Evolutionary conservation across 2,797 vertebrate genomes (phyloP), one percentile per base, ranked within the genome.

Genomic region (Sebastes nivosus): DNA sequence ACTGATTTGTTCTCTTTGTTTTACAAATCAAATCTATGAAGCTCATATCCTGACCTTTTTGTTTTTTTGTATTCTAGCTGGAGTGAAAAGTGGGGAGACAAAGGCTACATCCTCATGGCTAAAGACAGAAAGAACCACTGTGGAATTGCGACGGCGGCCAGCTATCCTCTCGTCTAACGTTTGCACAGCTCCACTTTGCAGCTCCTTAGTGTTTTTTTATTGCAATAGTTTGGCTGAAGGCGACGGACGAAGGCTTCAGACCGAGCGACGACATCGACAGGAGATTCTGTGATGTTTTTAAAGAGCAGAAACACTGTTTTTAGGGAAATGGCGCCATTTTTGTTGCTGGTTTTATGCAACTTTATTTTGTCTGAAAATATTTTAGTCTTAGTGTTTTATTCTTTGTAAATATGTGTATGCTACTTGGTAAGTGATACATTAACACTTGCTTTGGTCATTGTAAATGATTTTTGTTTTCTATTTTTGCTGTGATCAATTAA

Each of bases 101-200:
- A 95, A 70, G 98, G 98, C 77, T 99, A 97, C 67, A 94, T 99
- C 91, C 93, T 94, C 78, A 98, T 99, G 95, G 97, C 97, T 29
- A 98, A 96, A 90, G 97, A 99, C 92, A 77, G 78, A 42, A 92
- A 96, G 81, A 99, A 99, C 94, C 97, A 98, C 92, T 99, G 98
- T 82, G 98, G 98, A 6, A 97, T 99, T 25, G 97, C 98, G 3
- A 97, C 97, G 12, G 96, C 97, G 7, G 97, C 98, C 88, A 99
- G 98, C 75, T 99, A 97, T 71, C 98, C 98, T 5, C 90, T 95
- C 0, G 96, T 98, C 59, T 98, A 94, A 92, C 2, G 1, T n/a
- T 14, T 2, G 59, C 32, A 8, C 74, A 1, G 66, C 70, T 70
- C 50, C 46, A 3, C 52, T 50, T 14, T 10, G 2, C 20, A 67